Evolutionary conservation across 2,113 vertebrate species (phyloP), one percentile per base, ranked within the genome.

Genomic region (Corvus cornix): DNA sequence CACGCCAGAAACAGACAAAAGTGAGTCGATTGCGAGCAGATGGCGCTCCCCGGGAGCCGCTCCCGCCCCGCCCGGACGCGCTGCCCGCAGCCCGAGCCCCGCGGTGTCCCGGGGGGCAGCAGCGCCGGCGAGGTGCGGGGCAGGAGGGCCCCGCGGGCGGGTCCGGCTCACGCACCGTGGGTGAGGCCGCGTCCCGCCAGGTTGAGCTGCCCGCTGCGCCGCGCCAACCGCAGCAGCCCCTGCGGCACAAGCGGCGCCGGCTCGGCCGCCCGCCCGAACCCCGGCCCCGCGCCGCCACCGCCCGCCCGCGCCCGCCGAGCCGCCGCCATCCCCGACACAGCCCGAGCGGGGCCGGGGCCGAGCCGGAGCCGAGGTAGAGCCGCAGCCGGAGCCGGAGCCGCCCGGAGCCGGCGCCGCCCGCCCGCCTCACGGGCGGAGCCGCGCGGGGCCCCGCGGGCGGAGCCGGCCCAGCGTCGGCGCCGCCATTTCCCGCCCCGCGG

Each of bases 131-230:
- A 20, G 39, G 9, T 8, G 48, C 14, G 27, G 35, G 37, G 3
- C 37, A 7, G 43, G 43, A 44, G 43, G 43, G 43, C 43, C 43
- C 43, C 43, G 43, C 17, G 8, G 43, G 43, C 16, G 43, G 43
- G 17, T 11, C 13, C 18, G 13, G 9, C 13, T 18, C 58, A 10
- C 96, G 95, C 97, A 99, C 99, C 99, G 97, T 99, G 98, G 5
- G 69, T 97, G 46, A 99, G 98, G 62, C 97, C 98, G 64, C 98
- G 98, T 22, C 98, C 98, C 6, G 98, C 98, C 82, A 99, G 97
- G 95, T 99, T 99, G 35, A 99, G 97, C 85, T 99, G 98, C 9
- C 99, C 99, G 95, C 98, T 99, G 72, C 98, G 98, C 87, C 99
- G 96, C 22, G 99, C 99, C 18, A 98, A 94, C 85, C 98, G 99